phyloP scores from a whole-genome alignment of 2,888 invertebrate genomes.

The Caenorhabditis parvicauda region DNA sequence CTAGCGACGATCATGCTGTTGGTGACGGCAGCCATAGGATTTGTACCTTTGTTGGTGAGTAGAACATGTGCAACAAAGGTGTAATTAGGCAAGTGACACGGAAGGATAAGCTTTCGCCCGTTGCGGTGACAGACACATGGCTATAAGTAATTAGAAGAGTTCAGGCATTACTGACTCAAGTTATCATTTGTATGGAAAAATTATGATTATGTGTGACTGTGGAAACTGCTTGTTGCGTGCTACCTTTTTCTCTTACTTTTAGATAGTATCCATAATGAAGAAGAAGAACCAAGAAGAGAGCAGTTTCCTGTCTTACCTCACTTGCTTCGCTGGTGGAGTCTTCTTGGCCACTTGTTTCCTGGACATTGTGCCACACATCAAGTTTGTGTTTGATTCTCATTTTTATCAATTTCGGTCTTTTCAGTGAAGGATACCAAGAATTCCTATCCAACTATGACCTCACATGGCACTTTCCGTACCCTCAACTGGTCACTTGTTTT shows the following conservation, averaged over 20 bases:
- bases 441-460: slow-evolving; percentile 14
- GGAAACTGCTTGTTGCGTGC: background rate
- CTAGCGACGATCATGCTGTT: slow-evolving; percentile 21
- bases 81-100: too few relatives aligned
- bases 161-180: too few relatives aligned
- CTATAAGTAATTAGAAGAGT: too few relatives aligned
- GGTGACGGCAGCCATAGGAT: slow-evolving; percentile 18
- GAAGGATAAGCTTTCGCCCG: too few relatives aligned
- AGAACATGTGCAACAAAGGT: background rate
- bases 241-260: background rate
- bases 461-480: slow-evolving; percentile 45
- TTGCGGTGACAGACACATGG: too few relatives aligned
- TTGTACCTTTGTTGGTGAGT: slow-evolving; percentile 19
- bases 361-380: slow-evolving; percentile 56
- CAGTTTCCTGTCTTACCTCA: slow-evolving; percentile 23
- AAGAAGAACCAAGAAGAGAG: slow-evolving; percentile 24
- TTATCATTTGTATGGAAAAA: too few relatives aligned
- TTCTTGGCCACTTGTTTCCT: slow-evolving; percentile 56
- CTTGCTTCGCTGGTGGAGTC: slow-evolving; percentile 45
- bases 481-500: slow-evolving; percentile 56
- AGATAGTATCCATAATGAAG: slow-evolving; percentile 24
- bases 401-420: slow-evolving; percentile 6
- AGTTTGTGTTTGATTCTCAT: slow-evolving; percentile 23
- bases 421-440: slow-evolving; percentile 33
- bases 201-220: background rate